phyloP scores from a whole-genome alignment of 1,140 invertebrate species.

The Nylanderia fulva region DNA sequence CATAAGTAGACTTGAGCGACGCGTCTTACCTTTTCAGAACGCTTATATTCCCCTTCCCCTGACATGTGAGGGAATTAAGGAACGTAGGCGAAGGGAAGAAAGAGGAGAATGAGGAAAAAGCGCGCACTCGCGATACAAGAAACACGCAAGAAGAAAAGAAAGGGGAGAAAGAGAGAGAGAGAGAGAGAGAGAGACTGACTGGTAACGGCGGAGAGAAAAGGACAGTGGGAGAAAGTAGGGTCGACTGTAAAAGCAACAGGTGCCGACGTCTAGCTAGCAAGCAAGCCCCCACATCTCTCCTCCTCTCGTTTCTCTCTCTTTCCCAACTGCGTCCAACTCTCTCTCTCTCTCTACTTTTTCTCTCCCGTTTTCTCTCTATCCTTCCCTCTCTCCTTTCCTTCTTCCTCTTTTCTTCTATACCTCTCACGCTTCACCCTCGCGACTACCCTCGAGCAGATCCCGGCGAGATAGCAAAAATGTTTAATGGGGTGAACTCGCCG shows the following conservation, averaged over 20 bases:
- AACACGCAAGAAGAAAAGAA: constrained; percentile 44
- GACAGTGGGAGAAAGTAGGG: constrained; percentile 69
- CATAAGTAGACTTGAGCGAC: constrained; percentile 78
- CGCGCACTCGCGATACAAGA: background rate
- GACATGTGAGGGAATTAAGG: constrained; percentile 45
- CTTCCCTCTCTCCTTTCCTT: constrained; percentile 5
- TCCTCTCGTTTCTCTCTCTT: constrained; percentile 33
- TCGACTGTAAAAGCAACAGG: constrained; percentile 84
- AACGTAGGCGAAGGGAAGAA: constrained; percentile 35
- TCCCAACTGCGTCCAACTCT: constrained; percentile 58
- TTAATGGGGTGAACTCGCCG: constrained; percentile 85
- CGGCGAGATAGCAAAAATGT: constrained; percentile 85
- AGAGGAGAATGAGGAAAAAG: constrained; percentile 26
- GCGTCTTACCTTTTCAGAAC: constrained; percentile 74
- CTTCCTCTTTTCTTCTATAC: background rate
- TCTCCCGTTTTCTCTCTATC: constrained; percentile 66
- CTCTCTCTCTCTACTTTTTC: constrained; percentile 38
- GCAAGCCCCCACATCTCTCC: constrained; percentile 69
- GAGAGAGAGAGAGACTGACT: constrained; percentile 61
- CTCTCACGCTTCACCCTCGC: constrained; percentile 59
- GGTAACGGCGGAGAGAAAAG: constrained; percentile 48
- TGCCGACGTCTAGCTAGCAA: constrained; percentile 82
- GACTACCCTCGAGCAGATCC: constrained; percentile 81
- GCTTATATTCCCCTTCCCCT: background rate
- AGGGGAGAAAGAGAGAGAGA: constrained; percentile 62